Base-by-base conservation (phyloP, 2,113 vertebrate genomes). In the Phainopepla nitens region DNA sequence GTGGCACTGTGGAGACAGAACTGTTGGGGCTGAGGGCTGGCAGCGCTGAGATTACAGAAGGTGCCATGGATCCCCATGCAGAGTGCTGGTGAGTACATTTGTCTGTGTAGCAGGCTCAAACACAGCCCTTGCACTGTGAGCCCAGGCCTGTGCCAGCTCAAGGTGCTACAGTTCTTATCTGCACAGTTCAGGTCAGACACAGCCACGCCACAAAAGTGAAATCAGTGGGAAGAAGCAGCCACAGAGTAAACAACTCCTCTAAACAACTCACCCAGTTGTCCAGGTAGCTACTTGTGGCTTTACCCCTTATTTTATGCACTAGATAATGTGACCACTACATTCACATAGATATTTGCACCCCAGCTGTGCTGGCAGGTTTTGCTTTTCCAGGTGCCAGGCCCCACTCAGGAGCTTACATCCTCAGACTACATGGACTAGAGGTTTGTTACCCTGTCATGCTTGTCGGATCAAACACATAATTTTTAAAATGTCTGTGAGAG, bases 121-220 rank as follows among this genome's bases (percentile, higher is more conserved):
- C 28, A 75, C 44, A 31, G 24, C 45, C 10, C 42, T 13, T 45
- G n/a, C 41, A n/a, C 3, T 1, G 56, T 15, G 53, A 71, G n/a
- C 51, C 58, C 47, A 58, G 70, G 47, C 29, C 75, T 47, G 28
- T 0, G 4, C 39, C 28, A 33, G 44, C 39, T 41, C 51, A 3
- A 1, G 39, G 53, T 17, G 69, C 80, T 39, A 1, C n/a, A 54
- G 22, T 9, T 54, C 28, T 28, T 33, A 68, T 13, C 73, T n/a
- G 31, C 42, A 3, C 27, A 22, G 54, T 4, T 25, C 28, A 42
- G 28, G 4, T 9, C 21, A 68, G 53, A 27, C 0, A 1, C 35
- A 82, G 57, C 15, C 45, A 35, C 42, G 3, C 11, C 0, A 0
- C 33, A 42, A 13, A 16, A 25, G 31, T 13, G 36, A 60, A 56